Conservation (phyloP, 2,797 vertebrate genomes). For the Malurus leucopterus region DNA sequence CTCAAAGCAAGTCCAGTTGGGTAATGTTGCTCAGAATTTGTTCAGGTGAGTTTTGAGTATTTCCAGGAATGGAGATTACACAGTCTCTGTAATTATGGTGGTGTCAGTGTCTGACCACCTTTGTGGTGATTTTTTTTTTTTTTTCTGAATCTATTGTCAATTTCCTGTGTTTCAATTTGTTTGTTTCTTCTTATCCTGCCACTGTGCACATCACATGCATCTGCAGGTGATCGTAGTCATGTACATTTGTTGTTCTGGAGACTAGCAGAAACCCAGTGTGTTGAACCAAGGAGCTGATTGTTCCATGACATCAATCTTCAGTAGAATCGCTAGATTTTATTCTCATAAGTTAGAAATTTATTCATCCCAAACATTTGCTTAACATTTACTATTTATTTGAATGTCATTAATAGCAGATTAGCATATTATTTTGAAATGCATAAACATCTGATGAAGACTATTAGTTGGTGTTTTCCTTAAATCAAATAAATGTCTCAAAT, state of each 20-base stretch:
- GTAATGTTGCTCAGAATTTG: background rate
- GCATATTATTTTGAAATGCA: background rate
- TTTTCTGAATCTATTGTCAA: background rate
- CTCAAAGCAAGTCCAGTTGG: background rate
- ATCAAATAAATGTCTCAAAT: background rate
- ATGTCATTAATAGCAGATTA: background rate
- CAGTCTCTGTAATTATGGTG: background rate
- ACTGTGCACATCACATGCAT: background rate
- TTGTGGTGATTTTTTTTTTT: background rate
- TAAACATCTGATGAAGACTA: background rate
- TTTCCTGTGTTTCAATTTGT: background rate
- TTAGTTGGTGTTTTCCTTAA: background rate
- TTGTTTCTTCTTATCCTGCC: background rate
- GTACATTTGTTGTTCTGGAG: background rate
- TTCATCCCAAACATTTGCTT: background rate
- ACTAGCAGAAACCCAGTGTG: background rate
- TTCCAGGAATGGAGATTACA: background rate
- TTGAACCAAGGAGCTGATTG: background rate
- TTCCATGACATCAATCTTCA: background rate
- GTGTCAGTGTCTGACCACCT: background rate
- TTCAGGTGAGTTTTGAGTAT: background rate
- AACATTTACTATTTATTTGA: background rate
- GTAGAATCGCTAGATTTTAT: background rate
- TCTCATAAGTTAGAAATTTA: background rate
- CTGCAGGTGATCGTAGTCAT: fast-evolving